Conservation (phyloP, 2,888 invertebrate species). For the Euphydryas editha region DNA sequence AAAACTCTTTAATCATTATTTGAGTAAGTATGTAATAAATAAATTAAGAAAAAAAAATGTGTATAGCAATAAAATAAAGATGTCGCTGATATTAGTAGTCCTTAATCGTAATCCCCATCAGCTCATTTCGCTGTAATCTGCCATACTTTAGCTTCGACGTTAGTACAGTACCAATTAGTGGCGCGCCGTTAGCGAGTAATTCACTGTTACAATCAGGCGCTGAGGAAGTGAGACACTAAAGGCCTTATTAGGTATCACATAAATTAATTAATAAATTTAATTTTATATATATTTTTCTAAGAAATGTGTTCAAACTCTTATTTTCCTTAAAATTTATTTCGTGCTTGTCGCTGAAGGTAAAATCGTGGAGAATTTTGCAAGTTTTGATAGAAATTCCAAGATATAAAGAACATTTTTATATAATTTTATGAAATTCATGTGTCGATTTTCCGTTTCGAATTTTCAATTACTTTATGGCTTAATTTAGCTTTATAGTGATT, state of each 20-base stretch:
- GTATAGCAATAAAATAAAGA: background rate
- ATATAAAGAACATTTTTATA: no score
- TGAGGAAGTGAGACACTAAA: constrained; percentile 28
- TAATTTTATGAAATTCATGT: no score
- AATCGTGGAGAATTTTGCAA: no score
- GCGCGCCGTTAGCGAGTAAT: constrained; percentile 72
- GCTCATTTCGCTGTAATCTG: constrained; percentile 21
- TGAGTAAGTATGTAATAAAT: no score
- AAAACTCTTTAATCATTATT: no score
- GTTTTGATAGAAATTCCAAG: no score
- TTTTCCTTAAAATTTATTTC: no score
- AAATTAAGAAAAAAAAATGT: background rate
- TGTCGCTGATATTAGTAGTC: background rate
- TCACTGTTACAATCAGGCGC: constrained; percentile 73
- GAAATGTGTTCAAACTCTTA: no score
- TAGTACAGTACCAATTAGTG: constrained; percentile 66
- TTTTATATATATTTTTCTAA: background rate
- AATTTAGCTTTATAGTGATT: no score
- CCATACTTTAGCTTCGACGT: constrained; percentile 24
- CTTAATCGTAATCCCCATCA: constrained; percentile 6
- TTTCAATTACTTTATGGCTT: no score
- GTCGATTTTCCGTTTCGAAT: no score
- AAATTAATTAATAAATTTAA: background rate
- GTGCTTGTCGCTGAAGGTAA: no score
- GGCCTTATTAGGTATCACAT: constrained; percentile 26